Conservation (phyloP, 2,113 vertebrate species). For the Cromileptes altivelis region DNA sequence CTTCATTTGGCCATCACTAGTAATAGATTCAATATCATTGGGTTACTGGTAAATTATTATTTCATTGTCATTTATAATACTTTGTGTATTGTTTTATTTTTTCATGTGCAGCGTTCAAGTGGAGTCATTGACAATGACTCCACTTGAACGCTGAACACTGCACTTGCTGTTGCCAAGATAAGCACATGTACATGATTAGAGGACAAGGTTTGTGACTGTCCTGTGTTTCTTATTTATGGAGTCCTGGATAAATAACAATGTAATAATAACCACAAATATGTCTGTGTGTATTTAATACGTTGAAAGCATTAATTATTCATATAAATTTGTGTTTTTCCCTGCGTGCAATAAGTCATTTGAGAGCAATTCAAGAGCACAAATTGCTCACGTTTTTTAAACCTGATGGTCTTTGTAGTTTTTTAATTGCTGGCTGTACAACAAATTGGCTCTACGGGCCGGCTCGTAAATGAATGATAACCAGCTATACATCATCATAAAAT, state of each 20-base stretch:
- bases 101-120: too few species aligned
- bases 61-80: too few species aligned
- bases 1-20: too few species aligned
- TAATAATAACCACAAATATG: not conserved
- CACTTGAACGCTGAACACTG: too few species aligned
- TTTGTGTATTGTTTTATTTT: too few species aligned
- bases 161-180: not conserved
- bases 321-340: too few species aligned
- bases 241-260: not conserved
- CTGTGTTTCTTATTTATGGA: not conserved
- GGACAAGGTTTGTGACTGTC: not conserved
- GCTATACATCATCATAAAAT: not conserved
- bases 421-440: slow-evolving; percentile 7
- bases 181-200: not conserved
- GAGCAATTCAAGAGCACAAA: not conserved
- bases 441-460: not conserved
- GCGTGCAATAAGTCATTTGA: not conserved
- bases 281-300: not conserved
- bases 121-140: too few species aligned
- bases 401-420: not conserved
- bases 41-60: too few species aligned
- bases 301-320: not conserved
- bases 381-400: not conserved
- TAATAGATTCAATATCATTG: too few species aligned
- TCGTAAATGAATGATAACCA: not conserved